Conservation (phyloP, 2,113 vertebrate species). For the Petaurus breviceps region DNA sequence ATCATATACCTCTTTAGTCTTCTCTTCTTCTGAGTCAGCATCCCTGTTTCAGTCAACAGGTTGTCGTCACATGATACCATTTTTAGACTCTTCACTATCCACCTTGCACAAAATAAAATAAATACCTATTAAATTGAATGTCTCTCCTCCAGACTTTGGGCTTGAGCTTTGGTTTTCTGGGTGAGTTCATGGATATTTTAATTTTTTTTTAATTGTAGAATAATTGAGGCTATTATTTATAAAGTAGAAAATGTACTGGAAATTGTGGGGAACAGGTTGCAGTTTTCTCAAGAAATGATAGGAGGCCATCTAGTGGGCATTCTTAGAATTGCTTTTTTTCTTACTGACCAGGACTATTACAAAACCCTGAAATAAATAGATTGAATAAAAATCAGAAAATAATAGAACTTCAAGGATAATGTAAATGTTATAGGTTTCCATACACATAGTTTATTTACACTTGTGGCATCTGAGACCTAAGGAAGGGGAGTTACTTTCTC, state of each 20-base stretch:
- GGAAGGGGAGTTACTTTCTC: neutral
- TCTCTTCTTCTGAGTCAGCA: neutral
- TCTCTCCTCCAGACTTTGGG: neutral
- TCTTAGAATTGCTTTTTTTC: neutral
- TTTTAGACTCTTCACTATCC: neutral
- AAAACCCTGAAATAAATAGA: neutral
- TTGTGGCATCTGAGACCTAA: neutral
- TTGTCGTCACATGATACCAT: neutral
- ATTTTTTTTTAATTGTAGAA: neutral
- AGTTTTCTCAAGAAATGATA: neutral
- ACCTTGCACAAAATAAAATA: neutral
- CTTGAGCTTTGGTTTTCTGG: neutral
- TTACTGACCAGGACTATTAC: neutral
- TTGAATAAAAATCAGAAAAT: neutral
- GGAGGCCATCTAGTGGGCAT: neutral
- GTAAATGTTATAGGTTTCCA: neutral
- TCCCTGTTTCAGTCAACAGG: neutral
- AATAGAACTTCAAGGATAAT: neutral
- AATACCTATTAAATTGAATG: neutral
- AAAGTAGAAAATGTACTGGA: neutral
- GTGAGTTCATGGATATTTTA: neutral
- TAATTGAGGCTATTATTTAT: neutral
- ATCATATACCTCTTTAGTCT: neutral
- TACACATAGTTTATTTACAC: neutral
- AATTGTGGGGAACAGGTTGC: neutral